phyloP scores from a whole-genome alignment of 2,113 vertebrate genomes.

The Nicator chloris region DNA sequence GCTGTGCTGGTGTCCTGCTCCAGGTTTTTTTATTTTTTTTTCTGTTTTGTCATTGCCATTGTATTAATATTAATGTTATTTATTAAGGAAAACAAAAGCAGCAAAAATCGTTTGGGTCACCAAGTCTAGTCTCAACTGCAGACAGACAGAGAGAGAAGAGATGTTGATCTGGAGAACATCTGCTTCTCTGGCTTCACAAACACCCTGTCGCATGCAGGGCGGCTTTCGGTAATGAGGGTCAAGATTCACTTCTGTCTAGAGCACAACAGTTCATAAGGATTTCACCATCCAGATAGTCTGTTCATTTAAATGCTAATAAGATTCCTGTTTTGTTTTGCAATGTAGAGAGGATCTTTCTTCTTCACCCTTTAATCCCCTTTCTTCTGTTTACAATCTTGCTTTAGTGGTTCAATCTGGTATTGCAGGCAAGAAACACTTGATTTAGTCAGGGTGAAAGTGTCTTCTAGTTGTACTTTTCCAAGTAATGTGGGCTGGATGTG shows the following conservation, averaged over 20 bases:
- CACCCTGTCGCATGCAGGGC: background rate
- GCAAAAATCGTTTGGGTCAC: background rate
- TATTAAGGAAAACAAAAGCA: background rate
- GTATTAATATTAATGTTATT: background rate
- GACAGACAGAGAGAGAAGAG: background rate
- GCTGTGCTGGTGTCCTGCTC: background rate
- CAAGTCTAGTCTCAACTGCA: background rate
- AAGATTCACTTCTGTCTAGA: background rate
- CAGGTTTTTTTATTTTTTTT: background rate
- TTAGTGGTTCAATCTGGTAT: background rate
- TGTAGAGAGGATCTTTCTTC: background rate
- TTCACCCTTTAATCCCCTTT: background rate
- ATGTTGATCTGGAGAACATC: background rate
- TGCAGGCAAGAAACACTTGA: background rate
- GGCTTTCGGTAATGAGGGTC: background rate
- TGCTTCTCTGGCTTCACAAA: background rate
- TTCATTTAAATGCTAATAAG: slow-evolving; percentile 47
- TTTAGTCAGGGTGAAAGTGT: background rate
- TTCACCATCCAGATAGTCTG: background rate
- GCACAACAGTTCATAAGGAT: background rate
- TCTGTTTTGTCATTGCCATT: background rate
- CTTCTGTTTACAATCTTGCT: background rate
- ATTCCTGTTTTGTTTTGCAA: background rate
- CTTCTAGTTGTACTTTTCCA: background rate
- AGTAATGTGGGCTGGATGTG: background rate